Percentiles rank a stretch among this genome's conserved stretches.
phyloP scores from a whole-genome alignment of 2,113 vertebrate genomes.

The Carollia perspicillata region DNA sequence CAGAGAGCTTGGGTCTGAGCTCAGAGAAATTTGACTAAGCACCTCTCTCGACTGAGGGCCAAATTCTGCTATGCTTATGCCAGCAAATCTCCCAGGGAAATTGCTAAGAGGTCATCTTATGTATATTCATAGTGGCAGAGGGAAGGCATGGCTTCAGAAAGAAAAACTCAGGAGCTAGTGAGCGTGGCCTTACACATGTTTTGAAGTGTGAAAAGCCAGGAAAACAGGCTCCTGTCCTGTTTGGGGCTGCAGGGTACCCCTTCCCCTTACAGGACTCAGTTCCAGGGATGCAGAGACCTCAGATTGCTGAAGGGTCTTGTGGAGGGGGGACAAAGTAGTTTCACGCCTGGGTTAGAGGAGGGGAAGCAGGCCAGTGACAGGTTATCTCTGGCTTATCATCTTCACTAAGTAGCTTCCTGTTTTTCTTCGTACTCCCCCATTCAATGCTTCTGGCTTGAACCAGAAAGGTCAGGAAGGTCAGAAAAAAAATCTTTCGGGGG shows the following conservation, averaged over 20 bases:
- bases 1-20: conserved; percentile 29
- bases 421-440: background rate
- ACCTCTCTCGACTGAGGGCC: conserved; percentile 61
- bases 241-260: background rate
- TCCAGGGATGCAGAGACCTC: background rate
- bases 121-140: conserved; percentile 34
- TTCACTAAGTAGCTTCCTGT: conserved; percentile 34
- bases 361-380: background rate
- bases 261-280: background rate
- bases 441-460: conserved; percentile 22
- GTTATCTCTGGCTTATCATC: background rate
- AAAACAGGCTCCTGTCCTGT: background rate
- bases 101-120: conserved; percentile 58
- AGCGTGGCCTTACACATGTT: background rate
- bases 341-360: background rate
- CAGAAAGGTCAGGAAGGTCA: conserved; percentile 41
- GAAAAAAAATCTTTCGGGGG: conserved; percentile 6
- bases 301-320: background rate
- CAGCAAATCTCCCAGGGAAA: conserved; percentile 60
- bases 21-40: conserved; percentile 65
- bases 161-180: background rate
- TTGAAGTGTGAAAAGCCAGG: background rate
- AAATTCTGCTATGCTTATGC: conserved; percentile 63
- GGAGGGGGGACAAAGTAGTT: background rate
- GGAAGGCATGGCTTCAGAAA: background rate